phyloP scores from a whole-genome alignment of 2,797 vertebrate genomes.

The Sphenopsis melanotis region DNA sequence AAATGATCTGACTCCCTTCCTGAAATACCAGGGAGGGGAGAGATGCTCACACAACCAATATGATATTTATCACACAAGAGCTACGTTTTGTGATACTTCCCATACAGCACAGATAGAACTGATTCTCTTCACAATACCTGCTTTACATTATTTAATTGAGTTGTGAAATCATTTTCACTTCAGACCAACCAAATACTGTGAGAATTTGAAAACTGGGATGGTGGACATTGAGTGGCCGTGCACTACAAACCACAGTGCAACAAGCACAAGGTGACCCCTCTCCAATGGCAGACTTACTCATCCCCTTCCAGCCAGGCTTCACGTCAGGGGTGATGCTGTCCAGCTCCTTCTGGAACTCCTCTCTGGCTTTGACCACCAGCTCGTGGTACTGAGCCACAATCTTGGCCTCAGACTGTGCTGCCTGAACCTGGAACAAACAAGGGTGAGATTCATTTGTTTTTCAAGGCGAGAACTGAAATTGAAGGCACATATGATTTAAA shows the following conservation, averaged over 20 bases:
- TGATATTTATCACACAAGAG: not conserved
- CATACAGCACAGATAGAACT: not conserved
- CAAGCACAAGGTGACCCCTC: not conserved
- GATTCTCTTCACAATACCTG: not conserved
- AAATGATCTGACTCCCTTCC: not conserved
- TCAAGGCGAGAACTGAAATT: not conserved
- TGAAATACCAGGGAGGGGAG: not conserved
- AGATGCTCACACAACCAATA: not conserved
- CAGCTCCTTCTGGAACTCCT: conserved; percentile 90
- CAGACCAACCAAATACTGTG: not conserved
- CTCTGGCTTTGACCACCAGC: conserved; percentile 88
- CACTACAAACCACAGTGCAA: not conserved
- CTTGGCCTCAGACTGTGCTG: conserved; percentile 90
- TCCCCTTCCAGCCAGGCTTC: conserved; percentile 92
- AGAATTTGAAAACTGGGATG: not conserved
- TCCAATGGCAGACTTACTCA: conserved; percentile 80
- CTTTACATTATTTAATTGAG: not conserved
- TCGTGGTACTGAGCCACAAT: conserved; percentile 94
- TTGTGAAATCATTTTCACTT: not conserved
- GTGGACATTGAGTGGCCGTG: not conserved
- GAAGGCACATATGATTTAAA: not conserved
- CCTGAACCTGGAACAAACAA: conserved; percentile 80
- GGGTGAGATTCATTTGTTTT: not conserved
- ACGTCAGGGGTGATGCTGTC: conserved; percentile 93
- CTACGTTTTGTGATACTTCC: not conserved